Percentiles rank a stretch among this genome's conserved stretches.
Evolutionary conservation across 2,113 vertebrate species (phyloP).

Genomic region (Hucho hucho): DNA sequence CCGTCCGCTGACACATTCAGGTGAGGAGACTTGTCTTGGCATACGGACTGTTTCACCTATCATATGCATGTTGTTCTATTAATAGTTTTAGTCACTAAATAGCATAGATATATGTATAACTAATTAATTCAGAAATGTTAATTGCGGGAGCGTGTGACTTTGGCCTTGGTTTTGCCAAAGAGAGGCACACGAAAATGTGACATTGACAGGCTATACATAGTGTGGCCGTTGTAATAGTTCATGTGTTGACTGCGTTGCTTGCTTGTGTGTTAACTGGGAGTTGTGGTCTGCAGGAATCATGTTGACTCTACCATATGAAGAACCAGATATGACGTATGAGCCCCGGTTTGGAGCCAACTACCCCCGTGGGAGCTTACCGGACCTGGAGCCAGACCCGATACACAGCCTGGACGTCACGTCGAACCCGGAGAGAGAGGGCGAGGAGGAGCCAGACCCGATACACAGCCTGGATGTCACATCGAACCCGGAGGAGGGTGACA

Average conservation of each 20-base stretch:
- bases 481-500: constrained; percentile 81
- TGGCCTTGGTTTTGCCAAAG: constrained; percentile 43
- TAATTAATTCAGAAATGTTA: background rate
- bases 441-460: constrained; percentile 75
- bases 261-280: constrained; percentile 45
- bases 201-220: no score
- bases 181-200: background rate
- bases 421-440: constrained; percentile 79
- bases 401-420: constrained; percentile 75
- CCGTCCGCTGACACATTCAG: constrained; percentile 84
- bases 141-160: constrained; percentile 35
- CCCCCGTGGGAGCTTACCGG: constrained; percentile 84
- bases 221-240: background rate
- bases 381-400: constrained; percentile 71
- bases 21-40: constrained; percentile 68
- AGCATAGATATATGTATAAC: no score
- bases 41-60: constrained; percentile 1
- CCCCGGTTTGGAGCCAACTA: constrained; percentile 91
- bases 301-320: constrained; percentile 98
- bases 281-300: constrained; percentile 84
- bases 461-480: constrained; percentile 75
- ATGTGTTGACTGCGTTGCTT: background rate
- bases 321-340: constrained; percentile 91
- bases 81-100: no score
- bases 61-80: background rate